phyloP scores from a whole-genome alignment of 2,888 invertebrate genomes.

The Podabrus alpinus region DNA sequence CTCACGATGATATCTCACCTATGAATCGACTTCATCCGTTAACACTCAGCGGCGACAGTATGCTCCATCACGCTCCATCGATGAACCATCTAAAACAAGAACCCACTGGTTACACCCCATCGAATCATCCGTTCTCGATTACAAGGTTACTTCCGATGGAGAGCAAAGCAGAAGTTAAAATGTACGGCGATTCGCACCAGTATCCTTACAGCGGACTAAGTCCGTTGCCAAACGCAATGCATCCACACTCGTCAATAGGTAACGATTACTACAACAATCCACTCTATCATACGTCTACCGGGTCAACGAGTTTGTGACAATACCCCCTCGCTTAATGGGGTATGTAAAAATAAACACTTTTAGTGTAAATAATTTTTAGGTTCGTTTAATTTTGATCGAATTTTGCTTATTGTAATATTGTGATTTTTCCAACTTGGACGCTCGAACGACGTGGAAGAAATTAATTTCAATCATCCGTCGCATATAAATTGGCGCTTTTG shows the following conservation, averaged over 20 bases:
- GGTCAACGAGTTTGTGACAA: slow-evolving; percentile 89
- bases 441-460: background rate
- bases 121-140: slow-evolving; percentile 93
- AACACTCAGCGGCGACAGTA: slow-evolving; percentile 51
- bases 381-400: slow-evolving; percentile 11
- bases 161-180: slow-evolving; percentile 87
- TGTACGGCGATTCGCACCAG: slow-evolving; percentile 80
- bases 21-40: slow-evolving; percentile 68
- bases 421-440: background rate
- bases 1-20: slow-evolving; percentile 62
- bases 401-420: slow-evolving; percentile 6
- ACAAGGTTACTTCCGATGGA: slow-evolving; percentile 88
- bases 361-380: background rate
- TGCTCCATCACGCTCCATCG: slow-evolving; percentile 56
- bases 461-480: background rate
- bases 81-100: slow-evolving; percentile 70
- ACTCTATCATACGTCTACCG: slow-evolving; percentile 71
- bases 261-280: slow-evolving; percentile 85
- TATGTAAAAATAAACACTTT: slow-evolving; percentile 14
- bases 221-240: slow-evolving; percentile 64
- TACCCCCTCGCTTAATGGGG: slow-evolving; percentile 80
- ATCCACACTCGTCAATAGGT: slow-evolving; percentile 60
- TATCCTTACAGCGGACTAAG: slow-evolving; percentile 66
- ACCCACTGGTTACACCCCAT: slow-evolving; percentile 68
- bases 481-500: background rate